Evolutionary conservation across 2,888 invertebrate genomes (phyloP), one percentile per base, ranked within the genome.

Genomic region (Idaea dimidiata): DNA sequence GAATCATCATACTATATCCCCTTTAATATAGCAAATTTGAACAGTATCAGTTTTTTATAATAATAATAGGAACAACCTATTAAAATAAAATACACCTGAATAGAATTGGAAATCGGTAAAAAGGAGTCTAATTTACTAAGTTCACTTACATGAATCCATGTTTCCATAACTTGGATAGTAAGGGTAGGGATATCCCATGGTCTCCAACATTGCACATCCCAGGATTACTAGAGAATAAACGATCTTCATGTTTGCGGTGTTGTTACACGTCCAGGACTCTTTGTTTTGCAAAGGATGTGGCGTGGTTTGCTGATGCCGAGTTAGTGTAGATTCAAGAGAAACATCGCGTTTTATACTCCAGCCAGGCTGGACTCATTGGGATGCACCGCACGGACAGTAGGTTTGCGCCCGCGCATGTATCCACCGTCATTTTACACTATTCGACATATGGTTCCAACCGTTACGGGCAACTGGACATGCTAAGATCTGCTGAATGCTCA

Each of bases 141-240:
- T 18, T 16, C 66, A 90, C 91, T 91, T 71, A 92, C 91, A 68
- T 61, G 90, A 79, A 72, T 92, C 91, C 70, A 88, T 78, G 74
- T 89, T 80, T 73, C 88, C 89, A 72, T 91, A 89, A 66, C 86
- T 84, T 0, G 91, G 89, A 65, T 88, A 89, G 65, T 86, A 87
- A 0, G 91, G 91, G 65, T 84, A 89, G 0, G 91, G 91, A 65
- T 84, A 89, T 63, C 82, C 86, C 54, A 68, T 75, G 33, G 77
- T 84, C 68, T 84, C 82, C 80, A 82, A 85, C 61, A 88, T 69
- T 62, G 76, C 82, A 77, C 84, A 85, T 72, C 76, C 80, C 62
- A 88, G 65, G 57, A 81, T 65, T 67, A 87, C 74, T 62, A 89
- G 61, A 10, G 77, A 76, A 58, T 71, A 66, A 58, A 79, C 64